Percentiles rank a stretch among this genome's conserved stretches.
phyloP scores from a whole-genome alignment of 2,888 invertebrate species.

The Mesorhabditis belari region DNA sequence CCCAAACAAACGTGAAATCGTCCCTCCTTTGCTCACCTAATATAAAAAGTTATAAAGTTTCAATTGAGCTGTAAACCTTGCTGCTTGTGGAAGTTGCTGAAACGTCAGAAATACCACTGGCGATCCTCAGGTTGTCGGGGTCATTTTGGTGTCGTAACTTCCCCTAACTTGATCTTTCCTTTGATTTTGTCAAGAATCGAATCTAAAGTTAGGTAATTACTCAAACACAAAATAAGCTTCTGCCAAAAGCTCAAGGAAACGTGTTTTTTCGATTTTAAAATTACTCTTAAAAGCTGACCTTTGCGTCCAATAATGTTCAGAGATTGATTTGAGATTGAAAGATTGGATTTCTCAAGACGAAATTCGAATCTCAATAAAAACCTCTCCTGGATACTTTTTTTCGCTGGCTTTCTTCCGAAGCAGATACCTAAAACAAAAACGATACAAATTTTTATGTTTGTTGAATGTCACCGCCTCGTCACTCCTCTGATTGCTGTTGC shows the following conservation, averaged over 20 bases:
- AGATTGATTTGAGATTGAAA: slow-evolving; percentile 26
- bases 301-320: slow-evolving; percentile 15
- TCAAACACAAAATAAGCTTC: neutral
- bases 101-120: slow-evolving; percentile 2
- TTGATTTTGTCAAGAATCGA: slow-evolving; percentile 24
- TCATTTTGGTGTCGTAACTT: slow-evolving; percentile 24
- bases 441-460: neutral
- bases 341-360: slow-evolving; percentile 26
- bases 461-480: neutral
- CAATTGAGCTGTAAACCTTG: too few relatives aligned
- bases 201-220: neutral
- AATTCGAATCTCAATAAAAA: slow-evolving; percentile 36
- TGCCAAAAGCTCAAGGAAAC: too few relatives aligned
- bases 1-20: neutral
- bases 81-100: neutral
- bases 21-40: neutral
- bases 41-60: neutral
- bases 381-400: slow-evolving; percentile 31
- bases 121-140: slow-evolving; percentile 30
- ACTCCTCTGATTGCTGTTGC: neutral
- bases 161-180: slow-evolving; percentile 28
- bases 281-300: too few relatives aligned
- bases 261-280: too few relatives aligned
- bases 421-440: slow-evolving; percentile 13
- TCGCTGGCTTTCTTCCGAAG: slow-evolving; percentile 31